Evolutionary conservation across 2,888 invertebrate species (phyloP).

Genomic region (Synergus laeviventris): DNA sequence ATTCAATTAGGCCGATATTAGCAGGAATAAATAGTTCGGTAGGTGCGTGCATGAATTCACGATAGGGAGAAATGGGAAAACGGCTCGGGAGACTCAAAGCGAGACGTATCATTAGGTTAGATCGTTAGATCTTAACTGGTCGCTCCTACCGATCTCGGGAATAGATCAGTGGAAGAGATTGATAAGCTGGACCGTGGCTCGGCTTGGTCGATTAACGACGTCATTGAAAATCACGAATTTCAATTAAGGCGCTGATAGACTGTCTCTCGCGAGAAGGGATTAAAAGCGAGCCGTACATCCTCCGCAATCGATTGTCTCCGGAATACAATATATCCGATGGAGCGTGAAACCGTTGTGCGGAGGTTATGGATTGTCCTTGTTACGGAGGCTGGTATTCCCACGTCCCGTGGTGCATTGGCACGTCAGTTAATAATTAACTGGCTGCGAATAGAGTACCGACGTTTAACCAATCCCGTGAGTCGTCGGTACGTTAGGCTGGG

Average conservation of each 20-base stretch:
- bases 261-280: slow-evolving; percentile 13
- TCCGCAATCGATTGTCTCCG: slow-evolving; percentile 27
- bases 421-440: slow-evolving; percentile 50
- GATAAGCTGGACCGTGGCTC: background rate
- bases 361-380: slow-evolving; percentile 36
- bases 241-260: slow-evolving; percentile 19
- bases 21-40: background rate
- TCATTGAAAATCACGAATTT: slow-evolving; percentile 30
- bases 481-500: slow-evolving; percentile 33
- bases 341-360: slow-evolving; percentile 13
- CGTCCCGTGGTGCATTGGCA: slow-evolving; percentile 40
- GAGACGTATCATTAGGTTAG: slow-evolving; percentile 30
- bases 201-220: slow-evolving; percentile 19
- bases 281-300: slow-evolving; percentile 15
- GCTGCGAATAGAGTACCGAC: slow-evolving; percentile 50
- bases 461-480: slow-evolving; percentile 41
- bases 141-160: slow-evolving; percentile 10
- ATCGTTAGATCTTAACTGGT: slow-evolving; percentile 18
- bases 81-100: background rate
- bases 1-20: slow-evolving; percentile 33
- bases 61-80: background rate
- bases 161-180: slow-evolving; percentile 14
- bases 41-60: slow-evolving; percentile 20
- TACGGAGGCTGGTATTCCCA: slow-evolving; percentile 37
- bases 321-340: slow-evolving; percentile 32